Evolutionary conservation across 1,140 invertebrate genomes (phyloP).

Genomic region (Triops longicaudatus): DNA sequence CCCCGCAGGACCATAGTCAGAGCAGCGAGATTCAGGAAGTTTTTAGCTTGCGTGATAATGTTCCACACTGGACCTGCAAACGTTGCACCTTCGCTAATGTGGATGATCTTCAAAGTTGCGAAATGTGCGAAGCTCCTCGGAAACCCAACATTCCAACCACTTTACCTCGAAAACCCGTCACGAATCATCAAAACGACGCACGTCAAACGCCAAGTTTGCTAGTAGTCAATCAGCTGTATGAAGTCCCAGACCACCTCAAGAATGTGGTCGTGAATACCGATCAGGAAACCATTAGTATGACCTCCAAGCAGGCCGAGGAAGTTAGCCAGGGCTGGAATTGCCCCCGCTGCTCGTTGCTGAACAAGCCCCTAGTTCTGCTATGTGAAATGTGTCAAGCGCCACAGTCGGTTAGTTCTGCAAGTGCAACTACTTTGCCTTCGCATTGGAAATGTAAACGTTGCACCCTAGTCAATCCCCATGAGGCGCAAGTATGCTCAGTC

Average conservation of each 20-base stretch:
- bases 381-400: constrained; percentile 13
- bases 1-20: neutral
- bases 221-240: constrained; percentile 30
- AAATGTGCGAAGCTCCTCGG: constrained; percentile 52
- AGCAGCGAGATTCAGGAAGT: neutral
- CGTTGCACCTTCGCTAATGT: constrained; percentile 51
- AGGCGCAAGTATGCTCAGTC: constrained; percentile 61
- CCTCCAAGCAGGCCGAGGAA: neutral
- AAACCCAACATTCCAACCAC: constrained; percentile 35
- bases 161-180: constrained; percentile 33
- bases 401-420: neutral
- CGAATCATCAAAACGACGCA: constrained; percentile 28
- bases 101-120: constrained; percentile 46
- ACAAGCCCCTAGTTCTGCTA: neutral
- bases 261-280: constrained; percentile 16
- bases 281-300: neutral
- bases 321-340: neutral
- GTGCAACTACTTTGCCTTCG: neutral
- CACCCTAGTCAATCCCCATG: constrained; percentile 65
- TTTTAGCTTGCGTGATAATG: neutral
- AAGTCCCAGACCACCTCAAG: constrained; percentile 24
- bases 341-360: neutral
- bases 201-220: constrained; percentile 28
- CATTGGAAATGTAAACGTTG: constrained; percentile 80
- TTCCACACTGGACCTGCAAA: constrained; percentile 46